Percentiles rank a stretch among this genome's conserved stretches.
Conservation (phyloP, 2,888 invertebrate genomes). For the Megaustenia siamemsis region DNA sequence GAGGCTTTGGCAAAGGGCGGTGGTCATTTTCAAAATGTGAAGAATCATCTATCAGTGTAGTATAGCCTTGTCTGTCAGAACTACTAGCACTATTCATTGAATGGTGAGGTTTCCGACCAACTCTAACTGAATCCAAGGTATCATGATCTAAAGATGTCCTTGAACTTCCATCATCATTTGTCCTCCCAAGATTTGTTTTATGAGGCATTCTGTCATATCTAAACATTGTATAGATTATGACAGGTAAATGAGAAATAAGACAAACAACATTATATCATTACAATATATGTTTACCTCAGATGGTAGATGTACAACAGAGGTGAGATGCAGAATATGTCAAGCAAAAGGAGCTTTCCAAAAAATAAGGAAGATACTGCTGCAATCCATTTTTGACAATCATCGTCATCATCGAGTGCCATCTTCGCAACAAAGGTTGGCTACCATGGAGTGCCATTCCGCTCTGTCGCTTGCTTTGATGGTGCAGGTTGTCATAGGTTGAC, state of each 20-base stretch:
- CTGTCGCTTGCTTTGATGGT: too few relatives aligned
- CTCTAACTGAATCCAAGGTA: constrained; percentile 36
- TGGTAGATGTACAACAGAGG: too few relatives aligned
- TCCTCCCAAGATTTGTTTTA: background rate
- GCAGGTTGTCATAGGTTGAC: too few relatives aligned
- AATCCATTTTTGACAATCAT: too few relatives aligned
- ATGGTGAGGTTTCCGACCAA: constrained; percentile 42
- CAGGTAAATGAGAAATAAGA: background rate
- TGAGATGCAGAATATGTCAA: background rate
- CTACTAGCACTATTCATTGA: constrained; percentile 31
- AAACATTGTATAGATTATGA: background rate
- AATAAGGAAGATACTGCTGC: too few relatives aligned
- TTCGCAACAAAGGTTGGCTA: too few relatives aligned
- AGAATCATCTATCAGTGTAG: constrained; percentile 39
- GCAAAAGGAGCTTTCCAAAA: too few relatives aligned
- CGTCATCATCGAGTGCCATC: too few relatives aligned
- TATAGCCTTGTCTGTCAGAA: constrained; percentile 32
- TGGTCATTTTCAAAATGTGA: constrained; percentile 10
- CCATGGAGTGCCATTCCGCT: too few relatives aligned
- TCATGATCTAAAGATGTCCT: background rate
- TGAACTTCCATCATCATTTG: background rate
- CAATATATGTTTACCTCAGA: too few relatives aligned
- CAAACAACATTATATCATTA: too few relatives aligned
- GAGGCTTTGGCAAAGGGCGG: constrained; percentile 14
- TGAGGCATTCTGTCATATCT: constrained; percentile 39